Evolutionary conservation across 2,113 vertebrate genomes (phyloP), one percentile per base, ranked within the genome.

Genomic region (Apteryx mantelli): DNA sequence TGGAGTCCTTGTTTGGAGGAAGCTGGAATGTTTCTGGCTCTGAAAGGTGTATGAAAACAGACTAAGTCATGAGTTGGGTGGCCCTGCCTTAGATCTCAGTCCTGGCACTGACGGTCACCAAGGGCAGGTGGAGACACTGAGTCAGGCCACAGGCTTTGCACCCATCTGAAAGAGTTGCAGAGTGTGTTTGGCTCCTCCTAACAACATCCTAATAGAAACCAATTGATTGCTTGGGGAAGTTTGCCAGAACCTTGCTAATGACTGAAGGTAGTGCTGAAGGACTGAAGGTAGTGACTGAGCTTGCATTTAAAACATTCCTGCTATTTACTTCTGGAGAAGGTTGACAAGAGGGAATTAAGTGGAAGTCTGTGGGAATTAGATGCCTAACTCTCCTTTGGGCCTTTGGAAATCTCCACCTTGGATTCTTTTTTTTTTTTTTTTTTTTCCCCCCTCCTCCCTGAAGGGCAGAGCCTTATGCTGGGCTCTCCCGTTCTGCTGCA

Each of bases 401-500:
- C 50, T 78, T 44, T 2, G 53, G 88, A 83, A 92, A 75, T 42
- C 20, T 60, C 70, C 50, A 52, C 58, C 21, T 78, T 81, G 64
- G 75, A 52, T 81, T 89, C 26, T 26, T 82, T 92, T 76, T 93
- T 56, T 38, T 11, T 53, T 11, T 53, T 53, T 53, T 53, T 53
- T 53, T 24, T 53, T 20, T 11, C 42, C 42, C 42, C 42, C 42
- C 42, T 12, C 42, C 42, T 12, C 71, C 53, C 82, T 66, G 66
- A 50, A 93, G 70, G 81, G 32, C 48, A 92, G 82, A 48, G 82
- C 55, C 88, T 69, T 96, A 60, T 90, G 76, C 82, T 95, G 61
- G 63, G 42, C 91, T 85, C 38, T 86, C 82, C 71, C 21, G 66
- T 91, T 92, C 32, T 50, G 38, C 82, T 55, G 85, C 85, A 80